Conservation (phyloP, 1,140 invertebrate species). For the Hylaeus anthracinus region DNA sequence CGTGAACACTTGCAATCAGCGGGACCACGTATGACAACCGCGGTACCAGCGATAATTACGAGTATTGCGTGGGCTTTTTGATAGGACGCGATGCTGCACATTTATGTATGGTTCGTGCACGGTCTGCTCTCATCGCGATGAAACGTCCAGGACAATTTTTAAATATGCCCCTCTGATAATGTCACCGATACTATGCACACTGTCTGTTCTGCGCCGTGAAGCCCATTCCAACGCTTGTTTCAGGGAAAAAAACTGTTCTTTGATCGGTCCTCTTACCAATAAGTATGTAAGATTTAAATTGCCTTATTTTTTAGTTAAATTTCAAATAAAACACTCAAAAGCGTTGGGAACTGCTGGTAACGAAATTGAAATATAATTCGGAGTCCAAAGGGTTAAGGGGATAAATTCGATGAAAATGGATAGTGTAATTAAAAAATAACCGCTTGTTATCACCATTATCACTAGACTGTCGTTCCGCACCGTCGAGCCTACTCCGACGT, state of each 20-base stretch:
- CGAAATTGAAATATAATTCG: no score
- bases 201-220: slow-evolving; percentile 23
- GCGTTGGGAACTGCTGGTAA: no score
- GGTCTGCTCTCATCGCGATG: not conserved
- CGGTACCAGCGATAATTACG: slow-evolving; percentile 30
- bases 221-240: not conserved
- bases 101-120: not conserved
- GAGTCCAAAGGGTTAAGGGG: no score
- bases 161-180: slow-evolving; percentile 27
- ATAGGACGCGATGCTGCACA: not conserved
- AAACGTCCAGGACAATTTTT: slow-evolving; percentile 10
- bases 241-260: no score
- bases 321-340: no score
- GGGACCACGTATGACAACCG: not conserved
- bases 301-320: no score
- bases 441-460: no score
- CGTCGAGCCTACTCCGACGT: slow-evolving; percentile 18
- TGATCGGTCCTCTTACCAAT: no score
- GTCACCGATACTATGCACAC: not conserved
- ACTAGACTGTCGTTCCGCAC: slow-evolving; percentile 10
- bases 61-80: slow-evolving; percentile 23
- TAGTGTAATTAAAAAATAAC: no score
- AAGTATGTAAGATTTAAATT: no score
- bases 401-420: no score
- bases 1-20: slow-evolving; percentile 30